phyloP scores from a whole-genome alignment of 2,113 vertebrate genomes.

The Vulpes lagopus region DNA sequence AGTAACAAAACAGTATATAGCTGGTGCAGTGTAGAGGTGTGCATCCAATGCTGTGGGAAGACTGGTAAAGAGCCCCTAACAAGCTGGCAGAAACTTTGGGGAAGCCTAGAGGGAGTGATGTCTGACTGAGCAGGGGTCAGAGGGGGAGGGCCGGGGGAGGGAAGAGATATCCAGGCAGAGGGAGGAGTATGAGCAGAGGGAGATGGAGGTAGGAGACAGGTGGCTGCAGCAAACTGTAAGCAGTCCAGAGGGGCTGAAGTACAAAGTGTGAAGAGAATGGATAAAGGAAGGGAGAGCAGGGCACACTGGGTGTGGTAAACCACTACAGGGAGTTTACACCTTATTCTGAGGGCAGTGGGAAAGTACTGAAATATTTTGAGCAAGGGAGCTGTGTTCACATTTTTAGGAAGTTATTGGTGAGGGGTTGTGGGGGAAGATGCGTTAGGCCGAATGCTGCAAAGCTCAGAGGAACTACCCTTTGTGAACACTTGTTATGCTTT shows the following conservation, averaged over 20 bases:
- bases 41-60: background rate
- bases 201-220: background rate
- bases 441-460: background rate
- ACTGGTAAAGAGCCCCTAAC: background rate
- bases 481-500: background rate
- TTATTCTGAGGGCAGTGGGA: background rate
- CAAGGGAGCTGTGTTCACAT: background rate
- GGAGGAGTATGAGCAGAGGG: background rate
- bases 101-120: background rate
- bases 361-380: background rate
- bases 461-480: background rate
- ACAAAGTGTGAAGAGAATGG: background rate
- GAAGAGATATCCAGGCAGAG: background rate
- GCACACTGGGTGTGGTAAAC: background rate
- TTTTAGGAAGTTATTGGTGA: slow-evolving; percentile 10
- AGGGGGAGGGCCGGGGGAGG: background rate
- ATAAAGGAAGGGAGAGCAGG: background rate
- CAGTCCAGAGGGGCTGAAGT: background rate
- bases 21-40: background rate
- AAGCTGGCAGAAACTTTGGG: background rate
- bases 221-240: background rate
- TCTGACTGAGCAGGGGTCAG: background rate
- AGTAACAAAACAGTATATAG: background rate
- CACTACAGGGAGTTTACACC: background rate
- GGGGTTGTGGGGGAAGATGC: background rate